These are phyloP conservation scores for Opisthocomus hoazin DNA, from an alignment of 2,113 vertebrate genomes.

Conservation along the genomic window DNA sequence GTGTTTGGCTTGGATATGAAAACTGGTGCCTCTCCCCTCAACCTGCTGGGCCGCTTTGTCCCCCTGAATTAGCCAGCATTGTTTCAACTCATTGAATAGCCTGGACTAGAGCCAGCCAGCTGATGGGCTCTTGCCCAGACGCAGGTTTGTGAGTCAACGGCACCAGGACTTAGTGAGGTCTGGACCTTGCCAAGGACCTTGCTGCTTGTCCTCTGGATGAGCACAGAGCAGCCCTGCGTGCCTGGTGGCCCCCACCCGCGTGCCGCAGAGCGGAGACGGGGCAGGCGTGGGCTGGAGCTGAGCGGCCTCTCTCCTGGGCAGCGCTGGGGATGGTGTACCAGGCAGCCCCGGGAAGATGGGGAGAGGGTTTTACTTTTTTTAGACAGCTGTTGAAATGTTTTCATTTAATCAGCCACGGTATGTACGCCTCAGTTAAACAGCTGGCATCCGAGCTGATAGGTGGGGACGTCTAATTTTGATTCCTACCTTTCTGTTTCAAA, in stretches of 20 bases:
- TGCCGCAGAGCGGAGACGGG: rapidly evolving
- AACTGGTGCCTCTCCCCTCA: neutral
- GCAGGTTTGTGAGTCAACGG: neutral
- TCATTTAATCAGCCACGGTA: neutral
- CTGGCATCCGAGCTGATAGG: neutral
- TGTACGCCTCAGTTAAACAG: neutral
- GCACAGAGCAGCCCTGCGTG: neutral
- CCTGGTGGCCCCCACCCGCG: rapidly evolving
- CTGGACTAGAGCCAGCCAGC: neutral
- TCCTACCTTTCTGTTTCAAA: slow-evolving; percentile 37
- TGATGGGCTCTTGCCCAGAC: neutral
- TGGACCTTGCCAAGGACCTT: neutral
- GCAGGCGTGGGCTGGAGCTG: neutral
- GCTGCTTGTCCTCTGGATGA: neutral
- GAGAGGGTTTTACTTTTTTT: neutral
- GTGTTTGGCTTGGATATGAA: neutral
- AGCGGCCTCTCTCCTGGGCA: neutral
- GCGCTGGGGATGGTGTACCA: neutral
- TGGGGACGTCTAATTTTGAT: neutral
- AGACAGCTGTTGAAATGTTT: slow-evolving; percentile 35
- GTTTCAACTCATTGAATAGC: neutral
- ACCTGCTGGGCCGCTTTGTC: neutral
- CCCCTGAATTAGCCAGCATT: neutral
- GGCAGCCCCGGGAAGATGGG: neutral
- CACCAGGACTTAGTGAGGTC: neutral